Conservation (phyloP, 2,113 vertebrate genomes). For the Astur gentilis region DNA sequence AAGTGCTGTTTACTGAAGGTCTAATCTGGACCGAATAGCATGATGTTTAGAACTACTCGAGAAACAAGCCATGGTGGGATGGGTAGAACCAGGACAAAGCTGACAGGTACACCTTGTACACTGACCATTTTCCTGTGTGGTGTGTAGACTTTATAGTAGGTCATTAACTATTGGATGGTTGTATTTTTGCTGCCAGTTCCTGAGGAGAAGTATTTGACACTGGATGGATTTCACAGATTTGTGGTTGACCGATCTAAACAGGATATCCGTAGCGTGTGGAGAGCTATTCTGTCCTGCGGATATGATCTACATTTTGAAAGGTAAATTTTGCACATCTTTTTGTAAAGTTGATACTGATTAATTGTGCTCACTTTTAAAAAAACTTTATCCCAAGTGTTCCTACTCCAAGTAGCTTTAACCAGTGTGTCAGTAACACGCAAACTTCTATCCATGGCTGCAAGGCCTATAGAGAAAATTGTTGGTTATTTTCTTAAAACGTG, state of each 20-base stretch:
- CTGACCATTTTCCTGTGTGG: fast-evolving
- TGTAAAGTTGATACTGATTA: too few species aligned
- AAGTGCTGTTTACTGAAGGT: not conserved
- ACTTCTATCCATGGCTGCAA: not conserved
- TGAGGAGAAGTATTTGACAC: conserved; percentile 93
- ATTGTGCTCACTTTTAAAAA: not conserved
- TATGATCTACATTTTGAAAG: conserved; percentile 97
- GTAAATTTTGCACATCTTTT: conserved; percentile 36
- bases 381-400: not conserved
- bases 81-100: not conserved
- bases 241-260: conserved; percentile 93
- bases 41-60: fast-evolving
- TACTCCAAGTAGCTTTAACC: not conserved
- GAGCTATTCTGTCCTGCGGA: conserved; percentile 92
- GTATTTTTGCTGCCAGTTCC: conserved; percentile 70
- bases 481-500: not conserved
- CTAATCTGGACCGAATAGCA: fast-evolving
- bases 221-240: conserved; percentile 95
- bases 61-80: not conserved
- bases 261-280: conserved; percentile 96
- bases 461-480: not conserved
- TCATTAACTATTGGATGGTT: not conserved
- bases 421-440: not conserved
- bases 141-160: not conserved
- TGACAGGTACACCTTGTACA: not conserved